These are phyloP conservation scores for Eudemis profundana DNA, from an alignment of 2,888 invertebrate species.

Conservation along the genomic window DNA sequence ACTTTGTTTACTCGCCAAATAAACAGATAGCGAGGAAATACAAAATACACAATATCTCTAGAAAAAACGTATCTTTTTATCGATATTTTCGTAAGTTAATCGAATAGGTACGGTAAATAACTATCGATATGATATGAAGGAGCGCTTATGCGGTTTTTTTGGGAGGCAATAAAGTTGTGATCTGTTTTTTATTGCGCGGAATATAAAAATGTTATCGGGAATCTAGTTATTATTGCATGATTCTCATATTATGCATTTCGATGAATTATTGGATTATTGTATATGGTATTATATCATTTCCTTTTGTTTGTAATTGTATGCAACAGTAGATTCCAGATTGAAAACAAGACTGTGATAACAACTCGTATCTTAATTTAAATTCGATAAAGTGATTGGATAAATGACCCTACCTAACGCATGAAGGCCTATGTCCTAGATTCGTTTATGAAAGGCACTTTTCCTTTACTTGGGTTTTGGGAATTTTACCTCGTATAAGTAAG, in stretches of 20 bases:
- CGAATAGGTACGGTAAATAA: conserved; percentile 77
- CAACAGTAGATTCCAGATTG: too few species aligned
- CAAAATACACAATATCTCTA: conserved; percentile 70
- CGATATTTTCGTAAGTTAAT: conserved; percentile 76
- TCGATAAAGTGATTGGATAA: too few species aligned
- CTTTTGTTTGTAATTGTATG: too few species aligned
- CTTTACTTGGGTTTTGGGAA: too few species aligned
- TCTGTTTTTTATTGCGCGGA: conserved; percentile 37
- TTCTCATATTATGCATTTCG: conserved; percentile 9
- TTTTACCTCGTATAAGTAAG: too few species aligned
- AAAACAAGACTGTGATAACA: too few species aligned
- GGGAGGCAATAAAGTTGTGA: conserved; percentile 56
- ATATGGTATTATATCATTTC: too few species aligned
- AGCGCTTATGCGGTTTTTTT: conserved; percentile 60
- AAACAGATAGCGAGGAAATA: conserved; percentile 74
- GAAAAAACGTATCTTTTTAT: conserved; percentile 75
- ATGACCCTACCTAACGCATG: too few species aligned
- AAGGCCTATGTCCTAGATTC: too few species aligned
- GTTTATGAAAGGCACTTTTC: too few species aligned
- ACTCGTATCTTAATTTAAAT: too few species aligned
- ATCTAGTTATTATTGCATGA: conserved; percentile 16
- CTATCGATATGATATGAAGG: conserved; percentile 67
- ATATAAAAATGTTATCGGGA: conserved; percentile 19
- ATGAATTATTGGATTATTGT: conserved; percentile 44
- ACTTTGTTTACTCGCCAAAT: conserved; percentile 71